A percentile compares a stretch with the other conserved stretches of the same genome.
Evolutionary conservation across 2,888 invertebrate genomes (phyloP).

Genomic region (Drosophila neutralis): DNA sequence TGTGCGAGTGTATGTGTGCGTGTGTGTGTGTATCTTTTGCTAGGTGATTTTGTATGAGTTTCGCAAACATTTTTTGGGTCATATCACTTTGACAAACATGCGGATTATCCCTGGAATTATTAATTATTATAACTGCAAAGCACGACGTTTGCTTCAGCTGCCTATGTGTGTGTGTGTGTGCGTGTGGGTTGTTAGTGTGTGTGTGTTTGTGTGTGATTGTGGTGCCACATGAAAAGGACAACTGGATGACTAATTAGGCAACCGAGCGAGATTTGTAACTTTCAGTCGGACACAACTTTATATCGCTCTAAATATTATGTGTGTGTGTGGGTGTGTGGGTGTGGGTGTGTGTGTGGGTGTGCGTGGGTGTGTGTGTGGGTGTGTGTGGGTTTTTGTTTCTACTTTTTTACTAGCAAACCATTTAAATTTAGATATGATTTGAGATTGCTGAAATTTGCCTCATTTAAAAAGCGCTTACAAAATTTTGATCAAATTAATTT

Average conservation of each 20-base stretch:
- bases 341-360: background rate
- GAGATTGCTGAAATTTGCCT: background rate
- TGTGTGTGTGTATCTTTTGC: constrained; percentile 37
- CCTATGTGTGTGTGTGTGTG: constrained; percentile 7
- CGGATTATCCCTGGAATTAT: constrained; percentile 79
- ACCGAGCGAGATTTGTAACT: constrained; percentile 40
- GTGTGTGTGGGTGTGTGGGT: background rate
- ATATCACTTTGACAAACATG: constrained; percentile 79
- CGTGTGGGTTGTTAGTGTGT: constrained; percentile 3
- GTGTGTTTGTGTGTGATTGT: constrained; percentile 10
- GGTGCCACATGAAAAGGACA: constrained; percentile 45
- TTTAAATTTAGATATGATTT: constrained; percentile 1
- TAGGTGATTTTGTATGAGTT: constrained; percentile 48
- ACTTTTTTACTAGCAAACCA: background rate
- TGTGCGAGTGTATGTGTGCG: background rate
- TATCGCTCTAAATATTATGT: constrained; percentile 3
- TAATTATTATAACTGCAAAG: constrained; percentile 76
- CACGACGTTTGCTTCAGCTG: constrained; percentile 63
- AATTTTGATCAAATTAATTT: background rate
- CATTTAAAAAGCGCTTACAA: background rate
- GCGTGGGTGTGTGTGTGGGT: background rate
- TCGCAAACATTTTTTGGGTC: constrained; percentile 57
- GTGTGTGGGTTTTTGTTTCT: constrained; percentile 33
- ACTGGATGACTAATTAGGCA: constrained; percentile 57
- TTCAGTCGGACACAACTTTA: constrained; percentile 27